Conservation (phyloP, 2,113 vertebrate species). For the Menura novaehollandiae region DNA sequence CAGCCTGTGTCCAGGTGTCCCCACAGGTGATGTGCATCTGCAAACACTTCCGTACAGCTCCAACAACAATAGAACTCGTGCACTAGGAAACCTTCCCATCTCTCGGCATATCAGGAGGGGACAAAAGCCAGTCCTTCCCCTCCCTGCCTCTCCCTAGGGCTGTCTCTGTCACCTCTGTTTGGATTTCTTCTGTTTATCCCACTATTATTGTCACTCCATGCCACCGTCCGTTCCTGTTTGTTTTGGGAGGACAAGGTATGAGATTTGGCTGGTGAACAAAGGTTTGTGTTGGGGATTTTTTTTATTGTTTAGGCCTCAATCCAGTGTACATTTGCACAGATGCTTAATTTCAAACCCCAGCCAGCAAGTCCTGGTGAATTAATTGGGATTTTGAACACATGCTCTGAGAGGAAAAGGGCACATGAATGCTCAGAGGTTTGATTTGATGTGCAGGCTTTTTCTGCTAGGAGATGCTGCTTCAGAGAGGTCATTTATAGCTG, state of each 20-base stretch:
- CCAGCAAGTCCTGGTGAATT: background rate
- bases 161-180: background rate
- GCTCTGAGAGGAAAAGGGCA: background rate
- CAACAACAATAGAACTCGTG: accelerated
- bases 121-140: background rate
- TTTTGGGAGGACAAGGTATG: background rate
- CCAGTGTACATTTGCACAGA: background rate
- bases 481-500: background rate
- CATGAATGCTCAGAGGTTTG: background rate
- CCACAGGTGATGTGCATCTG: accelerated
- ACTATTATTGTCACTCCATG: accelerated
- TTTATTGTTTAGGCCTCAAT: background rate
- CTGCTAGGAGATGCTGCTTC: background rate
- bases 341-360: background rate
- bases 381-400: background rate
- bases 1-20: background rate
- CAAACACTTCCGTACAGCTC: accelerated
- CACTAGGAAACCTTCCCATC: background rate
- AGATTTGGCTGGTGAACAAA: background rate
- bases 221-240: background rate
- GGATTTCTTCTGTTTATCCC: background rate
- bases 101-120: background rate
- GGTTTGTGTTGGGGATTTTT: background rate
- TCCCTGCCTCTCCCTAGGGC: background rate
- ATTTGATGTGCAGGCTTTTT: background rate